Evolutionary conservation across 2,797 vertebrate genomes (phyloP), one percentile per base, ranked within the genome.

Genomic region (Pseudochromis fuscus): DNA sequence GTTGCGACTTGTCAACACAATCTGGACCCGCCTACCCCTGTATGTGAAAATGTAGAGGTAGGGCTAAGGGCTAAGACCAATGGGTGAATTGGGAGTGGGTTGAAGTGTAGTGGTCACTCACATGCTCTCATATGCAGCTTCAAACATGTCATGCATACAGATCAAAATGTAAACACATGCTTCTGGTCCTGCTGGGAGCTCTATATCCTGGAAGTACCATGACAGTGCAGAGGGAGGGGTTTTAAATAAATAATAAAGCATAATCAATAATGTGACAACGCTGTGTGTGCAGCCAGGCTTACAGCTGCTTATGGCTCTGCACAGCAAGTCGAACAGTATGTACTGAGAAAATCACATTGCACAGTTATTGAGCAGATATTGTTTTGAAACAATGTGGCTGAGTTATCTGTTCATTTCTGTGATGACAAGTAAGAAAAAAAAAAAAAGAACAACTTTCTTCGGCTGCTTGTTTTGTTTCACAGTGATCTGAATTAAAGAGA

Each of bases 171-270:
- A 48, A 55, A 56, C 24, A 55, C 18, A 49, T 2, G 28, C 7
- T 9, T 28, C 6, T 24, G 48, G 23, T 35, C 15, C 55, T 0
- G 0, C 4, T 33, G 18, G 24, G 21, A 55, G 53, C 28, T 37
- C 50, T 15, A 74, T 56, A 60, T 48, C 30, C 19, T 72, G 31
- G 23, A 56, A 75, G 19, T n/a, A 10, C n/a, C 25, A 50, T 27
- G 69, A 56, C 25, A 46, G 19, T 33, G 45, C 19, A 59, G 31
- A 60, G 42, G 8, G 31, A 60, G 42, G 8, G 21, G 23, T 25
- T 71, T 19, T 53, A 10, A 75, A 57, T 63, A 67, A 66, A 66
- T 35, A 40, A 64, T 45, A 40, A 40, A 28, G 23, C 40, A 11
- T 9, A 24, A 58, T 66, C 23, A 42, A 56, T 75, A 66, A 62